Base-by-base conservation (phyloP, 2,113 vertebrate genomes). In the Erpornis zantholeuca region DNA sequence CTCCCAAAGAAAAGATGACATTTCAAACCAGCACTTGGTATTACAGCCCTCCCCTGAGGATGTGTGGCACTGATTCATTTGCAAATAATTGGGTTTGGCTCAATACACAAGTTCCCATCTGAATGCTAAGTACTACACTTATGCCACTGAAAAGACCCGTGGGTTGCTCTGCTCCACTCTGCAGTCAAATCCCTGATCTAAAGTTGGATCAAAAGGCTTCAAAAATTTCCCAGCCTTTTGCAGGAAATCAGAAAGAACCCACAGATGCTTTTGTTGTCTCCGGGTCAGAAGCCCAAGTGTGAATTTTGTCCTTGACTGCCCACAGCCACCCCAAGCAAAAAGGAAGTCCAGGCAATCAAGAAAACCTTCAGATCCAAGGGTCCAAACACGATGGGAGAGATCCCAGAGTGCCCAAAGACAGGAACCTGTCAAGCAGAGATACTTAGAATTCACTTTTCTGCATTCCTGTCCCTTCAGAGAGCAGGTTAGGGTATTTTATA, bases 71-170 rank as follows among this genome's bases (percentile, higher is more conserved):
- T 6, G 78, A 56, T 89, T 94, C 72, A 84, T 82, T 89, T 94
- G 77, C 86, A 91, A 95, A 95, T 82, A 89, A 87, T 35, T 82
- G 49, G 31, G 69, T 78, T 95, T 96, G 94, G 81, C 89, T 92
- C 49, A 52, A 53, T 16, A 52, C 59, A 59, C 21, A 9, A 73
- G 60, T 22, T 75, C 52, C 86, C 69, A 57, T 60, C 60, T 87
- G 83, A 78, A 91, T 86, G 57, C n/a, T 28, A 45, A 86, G 54
- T 9, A 23, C 45, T 33, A 5, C 36, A 45, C 21, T 56, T 81
- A 28, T 28, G 35, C 64, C 72, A 40, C 10, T 25, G 64, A 63
- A 92, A 78, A 56, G 49, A n/a, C 31, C 61, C 3, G 0, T 6
- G 65, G 44, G 49, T 33, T 84, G 52, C 56, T 71, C 21, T 52